Base-by-base conservation (phyloP, 2,888 invertebrate species). In the Prionchulus punctatus region DNA sequence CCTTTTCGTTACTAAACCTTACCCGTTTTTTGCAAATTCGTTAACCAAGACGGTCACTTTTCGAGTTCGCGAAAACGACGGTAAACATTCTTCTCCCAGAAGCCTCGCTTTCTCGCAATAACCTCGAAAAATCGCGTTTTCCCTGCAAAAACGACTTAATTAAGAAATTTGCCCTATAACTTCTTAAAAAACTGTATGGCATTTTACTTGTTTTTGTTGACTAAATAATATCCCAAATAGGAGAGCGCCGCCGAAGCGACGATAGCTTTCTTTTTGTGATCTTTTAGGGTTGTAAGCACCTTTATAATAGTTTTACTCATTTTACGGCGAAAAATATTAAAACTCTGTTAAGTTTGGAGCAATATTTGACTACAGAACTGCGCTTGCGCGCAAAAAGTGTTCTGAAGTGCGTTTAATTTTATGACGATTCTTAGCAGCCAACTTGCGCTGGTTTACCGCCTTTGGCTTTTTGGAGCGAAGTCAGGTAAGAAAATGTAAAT, bases 11-110 rank as follows among this genome's bases (percentile, higher is more conserved):
- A n/a, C 27, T 27, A 26, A 51, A 27, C 4, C 51, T 26, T 7
- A 51, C 51, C 51, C 51, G 51, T 51, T 30, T 51, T 51, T 51
- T n/a, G 51, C 51, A 3, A 21, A 4, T 3, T 26, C 27, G 27
- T 51, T 51, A 7, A 25, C 28, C 7, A 51, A n/a, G 4, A 30
- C 51, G 26, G 51, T 51, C 7, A 51, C n/a, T n/a, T 28, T 26
- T 21, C 51, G 51, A n/a, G n/a, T n/a, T 51, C 27, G 21, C 7
- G n/a, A 27, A 4, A 7, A 4, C 3, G 30, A n/a, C n/a, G 51
- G 28, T 7, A 28, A n/a, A 7, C n/a, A n/a, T 51, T 51, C 21
- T n/a, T 51, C 51, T n/a, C 51, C 51, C n/a, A n/a, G n/a, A n/a
- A n/a, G n/a, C n/a, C n/a, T n/a, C n/a, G n/a, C n/a, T n/a, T n/a